Conservation (phyloP, 1,140 invertebrate genomes). For the Drosophila albomicans region DNA sequence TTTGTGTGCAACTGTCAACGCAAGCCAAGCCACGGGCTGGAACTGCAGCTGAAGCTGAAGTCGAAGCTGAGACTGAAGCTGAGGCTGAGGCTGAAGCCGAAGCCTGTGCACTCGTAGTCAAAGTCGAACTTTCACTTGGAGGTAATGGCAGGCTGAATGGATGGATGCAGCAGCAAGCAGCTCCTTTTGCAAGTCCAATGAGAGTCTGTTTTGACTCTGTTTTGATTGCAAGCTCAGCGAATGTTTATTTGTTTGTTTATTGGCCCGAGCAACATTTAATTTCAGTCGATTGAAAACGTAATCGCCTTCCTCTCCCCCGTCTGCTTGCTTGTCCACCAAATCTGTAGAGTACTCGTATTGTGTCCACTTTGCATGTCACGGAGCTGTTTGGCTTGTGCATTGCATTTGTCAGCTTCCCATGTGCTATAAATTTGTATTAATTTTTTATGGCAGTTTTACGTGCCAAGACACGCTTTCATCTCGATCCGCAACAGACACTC, state of each 20-base stretch:
- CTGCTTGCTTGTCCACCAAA: not conserved
- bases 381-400: constrained; percentile 23
- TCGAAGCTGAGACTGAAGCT: constrained; percentile 7
- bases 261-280: constrained; percentile 33
- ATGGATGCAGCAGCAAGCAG: constrained; percentile 12
- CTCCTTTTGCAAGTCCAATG: constrained; percentile 26
- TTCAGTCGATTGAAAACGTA: constrained; percentile 28
- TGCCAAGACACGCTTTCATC: constrained; percentile 42
- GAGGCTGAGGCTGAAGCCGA: constrained; percentile 12
- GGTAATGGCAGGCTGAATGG: constrained; percentile 33
- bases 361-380: constrained; percentile 51
- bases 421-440: constrained; percentile 49
- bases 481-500: constrained; percentile 7
- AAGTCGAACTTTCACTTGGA: constrained; percentile 55
- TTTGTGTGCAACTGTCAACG: constrained; percentile 70
- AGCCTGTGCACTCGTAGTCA: constrained; percentile 7
- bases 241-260: constrained; percentile 52
- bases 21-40: constrained; percentile 43
- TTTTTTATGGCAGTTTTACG: constrained; percentile 49
- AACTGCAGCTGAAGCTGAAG: constrained; percentile 17
- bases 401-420: constrained; percentile 46
- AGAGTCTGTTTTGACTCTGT: constrained; percentile 46
- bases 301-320: not conserved
- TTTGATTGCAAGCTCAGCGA: constrained; percentile 56
- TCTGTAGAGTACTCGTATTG: constrained; percentile 9